These are phyloP conservation scores for Gobio gobio DNA, from an alignment of 2,113 vertebrate genomes.

Conservation along the genomic window DNA sequence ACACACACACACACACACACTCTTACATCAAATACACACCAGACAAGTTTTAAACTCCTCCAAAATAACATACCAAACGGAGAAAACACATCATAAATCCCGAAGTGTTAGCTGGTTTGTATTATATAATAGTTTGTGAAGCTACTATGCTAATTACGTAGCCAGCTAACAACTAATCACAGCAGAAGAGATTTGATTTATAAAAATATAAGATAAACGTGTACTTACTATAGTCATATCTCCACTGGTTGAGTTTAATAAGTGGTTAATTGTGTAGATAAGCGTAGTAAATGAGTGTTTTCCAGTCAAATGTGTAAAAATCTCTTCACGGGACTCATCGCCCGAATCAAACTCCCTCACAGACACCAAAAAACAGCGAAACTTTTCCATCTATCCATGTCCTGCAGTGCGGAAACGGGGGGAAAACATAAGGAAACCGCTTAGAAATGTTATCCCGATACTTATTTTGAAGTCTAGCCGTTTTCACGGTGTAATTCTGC, in stretches of 20 bases:
- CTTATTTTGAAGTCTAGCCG: not conserved
- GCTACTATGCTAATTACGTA: conserved; percentile 42
- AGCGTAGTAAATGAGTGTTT: not conserved
- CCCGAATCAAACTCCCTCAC: conserved; percentile 42
- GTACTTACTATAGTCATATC: conserved; percentile 40
- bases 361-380: conserved; percentile 33
- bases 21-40: not conserved
- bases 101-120: not conserved
- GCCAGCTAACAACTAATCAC: conserved; percentile 34
- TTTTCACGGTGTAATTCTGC: not conserved
- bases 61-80: not conserved
- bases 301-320: conserved; percentile 34
- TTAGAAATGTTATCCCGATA: not conserved
- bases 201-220: conserved; percentile 11
- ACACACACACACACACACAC: not conserved
- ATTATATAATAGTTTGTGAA: conserved; percentile 25
- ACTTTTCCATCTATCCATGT: conserved; percentile 33
- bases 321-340: conserved; percentile 45
- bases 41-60: not conserved
- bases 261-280: not conserved
- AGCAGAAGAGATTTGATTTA: conserved; percentile 1
- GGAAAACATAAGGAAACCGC: not conserved
- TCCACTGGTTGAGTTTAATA: not conserved
- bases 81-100: not conserved
- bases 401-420: not conserved